These are phyloP conservation scores for Xenotilapia longispinis DNA, from an alignment of 2,113 vertebrate species.

Conservation along the genomic window DNA sequence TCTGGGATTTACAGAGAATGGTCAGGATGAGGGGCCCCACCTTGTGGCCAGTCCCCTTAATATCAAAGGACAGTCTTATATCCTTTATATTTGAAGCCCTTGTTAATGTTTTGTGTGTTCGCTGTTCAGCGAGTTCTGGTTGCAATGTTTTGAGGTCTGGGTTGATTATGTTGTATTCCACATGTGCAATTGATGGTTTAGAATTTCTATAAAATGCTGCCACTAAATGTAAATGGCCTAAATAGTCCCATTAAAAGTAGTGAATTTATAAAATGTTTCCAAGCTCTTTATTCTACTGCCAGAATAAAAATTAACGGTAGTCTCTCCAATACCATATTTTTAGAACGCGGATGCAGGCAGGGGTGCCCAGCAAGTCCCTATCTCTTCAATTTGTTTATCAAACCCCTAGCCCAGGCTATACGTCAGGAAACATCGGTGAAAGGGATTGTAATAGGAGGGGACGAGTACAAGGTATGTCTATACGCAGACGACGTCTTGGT, in stretches of 20 bases:
- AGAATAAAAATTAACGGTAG: background rate
- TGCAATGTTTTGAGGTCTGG: background rate
- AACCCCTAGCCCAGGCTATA: background rate
- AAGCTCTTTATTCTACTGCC: too few species aligned
- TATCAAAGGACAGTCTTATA: background rate
- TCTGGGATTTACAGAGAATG: background rate
- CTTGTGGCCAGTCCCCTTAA: background rate
- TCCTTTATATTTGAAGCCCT: background rate
- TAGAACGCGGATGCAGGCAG: background rate
- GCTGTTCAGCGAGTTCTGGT: background rate
- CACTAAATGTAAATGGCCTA: background rate
- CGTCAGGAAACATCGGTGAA: background rate
- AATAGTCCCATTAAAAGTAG: background rate
- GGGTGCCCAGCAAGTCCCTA: background rate
- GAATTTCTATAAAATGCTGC: background rate
- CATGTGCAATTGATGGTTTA: background rate
- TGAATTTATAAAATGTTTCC: too few species aligned
- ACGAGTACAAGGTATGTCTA: rapidly evolving
- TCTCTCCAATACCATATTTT: background rate
- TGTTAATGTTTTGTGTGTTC: background rate
- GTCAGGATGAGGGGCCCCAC: background rate
- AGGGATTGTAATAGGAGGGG: background rate
- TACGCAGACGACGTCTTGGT: rapidly evolving
- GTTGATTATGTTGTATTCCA: background rate
- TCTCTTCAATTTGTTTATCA: background rate